Evolutionary conservation across 64 coral and sea anemone species (phyloP).

Genomic region (Platygyra sinensis): DNA sequence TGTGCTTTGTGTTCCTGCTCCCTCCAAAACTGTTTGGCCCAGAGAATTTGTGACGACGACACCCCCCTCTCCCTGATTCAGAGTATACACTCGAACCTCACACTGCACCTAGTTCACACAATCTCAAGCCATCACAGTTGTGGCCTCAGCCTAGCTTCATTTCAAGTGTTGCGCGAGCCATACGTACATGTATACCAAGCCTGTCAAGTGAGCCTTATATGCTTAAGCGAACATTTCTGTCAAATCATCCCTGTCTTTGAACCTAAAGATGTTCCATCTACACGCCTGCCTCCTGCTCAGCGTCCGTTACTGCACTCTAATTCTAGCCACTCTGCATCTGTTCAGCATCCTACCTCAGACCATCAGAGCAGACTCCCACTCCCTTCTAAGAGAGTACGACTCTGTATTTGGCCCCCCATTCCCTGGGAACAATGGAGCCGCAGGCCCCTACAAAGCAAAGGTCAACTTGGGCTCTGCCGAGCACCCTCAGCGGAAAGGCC

Average conservation of each 20-base stretch:
- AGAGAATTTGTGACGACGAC: too few species aligned
- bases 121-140: too few species aligned
- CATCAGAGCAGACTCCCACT: neutral
- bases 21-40: too few species aligned
- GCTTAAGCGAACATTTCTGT: conserved; percentile 36
- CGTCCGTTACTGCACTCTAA: neutral
- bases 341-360: neutral
- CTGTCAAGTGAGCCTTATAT: too few species aligned
- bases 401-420: conserved; percentile 12
- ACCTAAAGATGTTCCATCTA: neutral
- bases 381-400: neutral
- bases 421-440: conserved; percentile 21
- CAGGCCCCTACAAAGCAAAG: conserved; percentile 28
- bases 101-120: too few species aligned
- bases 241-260: conserved; percentile 29
- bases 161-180: too few species aligned
- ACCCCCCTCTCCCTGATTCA: too few species aligned
- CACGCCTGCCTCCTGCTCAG: neutral
- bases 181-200: too few species aligned
- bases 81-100: too few species aligned
- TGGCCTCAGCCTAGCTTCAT: too few species aligned
- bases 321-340: neutral
- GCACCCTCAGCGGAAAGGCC: conserved; percentile 26
- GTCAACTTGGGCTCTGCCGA: conserved; percentile 51
- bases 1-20: too few species aligned